These are phyloP conservation scores for Dione juno DNA, from an alignment of 2,888 invertebrate species.

Conservation along the genomic window DNA sequence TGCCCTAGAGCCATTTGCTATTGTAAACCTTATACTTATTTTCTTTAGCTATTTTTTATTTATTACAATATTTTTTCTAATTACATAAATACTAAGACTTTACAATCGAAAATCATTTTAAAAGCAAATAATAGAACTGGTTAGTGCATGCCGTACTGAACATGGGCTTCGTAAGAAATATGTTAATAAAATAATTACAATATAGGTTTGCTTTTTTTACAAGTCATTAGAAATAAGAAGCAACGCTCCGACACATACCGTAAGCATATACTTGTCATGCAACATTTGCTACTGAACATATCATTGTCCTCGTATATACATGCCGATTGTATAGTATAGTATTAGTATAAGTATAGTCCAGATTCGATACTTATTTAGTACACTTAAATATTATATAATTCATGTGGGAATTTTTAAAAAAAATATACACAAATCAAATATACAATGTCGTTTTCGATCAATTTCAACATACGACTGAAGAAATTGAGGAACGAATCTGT, in stretches of 20 bases:
- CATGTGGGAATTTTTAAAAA: slow-evolving; percentile 80
- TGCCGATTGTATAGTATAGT: slow-evolving; percentile 14
- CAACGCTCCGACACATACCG: neutral
- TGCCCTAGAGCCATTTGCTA: slow-evolving; percentile 60
- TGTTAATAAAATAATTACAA: slow-evolving; percentile 8
- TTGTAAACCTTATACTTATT: slow-evolving; percentile 7
- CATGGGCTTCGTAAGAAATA: slow-evolving; percentile 10
- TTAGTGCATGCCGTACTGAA: slow-evolving; percentile 7
- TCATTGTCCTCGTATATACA: neutral
- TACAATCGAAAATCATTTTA: neutral
- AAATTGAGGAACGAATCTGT: neutral
- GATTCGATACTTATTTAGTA: slow-evolving; percentile 9
- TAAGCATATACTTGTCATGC: slow-evolving; percentile 22
- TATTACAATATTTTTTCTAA: no score
- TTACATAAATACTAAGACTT: no score
- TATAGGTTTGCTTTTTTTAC: neutral
- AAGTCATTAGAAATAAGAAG: neutral
- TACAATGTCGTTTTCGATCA: neutral
- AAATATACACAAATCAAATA: slow-evolving; percentile 7
- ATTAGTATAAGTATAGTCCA: no score
- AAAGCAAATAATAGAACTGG: neutral
- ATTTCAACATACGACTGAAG: neutral
- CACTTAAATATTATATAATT: slow-evolving; percentile 38
- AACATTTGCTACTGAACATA: neutral
- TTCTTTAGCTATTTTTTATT: neutral